Percentiles rank a stretch among this genome's conserved stretches.
Evolutionary conservation across 2,113 vertebrate genomes (phyloP).

Genomic region (Notiomystis cincta): DNA sequence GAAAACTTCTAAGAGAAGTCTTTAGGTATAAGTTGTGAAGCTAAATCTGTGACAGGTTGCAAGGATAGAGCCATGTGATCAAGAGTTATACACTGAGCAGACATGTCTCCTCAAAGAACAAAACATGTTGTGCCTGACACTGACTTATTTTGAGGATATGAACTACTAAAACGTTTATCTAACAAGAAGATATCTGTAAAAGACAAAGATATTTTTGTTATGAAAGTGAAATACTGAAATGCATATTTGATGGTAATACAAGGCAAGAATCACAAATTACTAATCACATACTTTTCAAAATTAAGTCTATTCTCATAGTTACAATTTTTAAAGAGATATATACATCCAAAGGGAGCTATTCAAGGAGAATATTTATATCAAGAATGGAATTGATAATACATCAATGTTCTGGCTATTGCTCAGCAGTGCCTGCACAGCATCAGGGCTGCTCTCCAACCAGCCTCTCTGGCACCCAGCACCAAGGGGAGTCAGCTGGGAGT

Average conservation of each 20-base stretch:
- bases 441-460: accelerated
- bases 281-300: neutral
- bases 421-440: neutral
- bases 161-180: neutral
- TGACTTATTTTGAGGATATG: neutral
- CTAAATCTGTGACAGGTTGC: neutral
- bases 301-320: neutral
- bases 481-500: neutral
- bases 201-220: neutral
- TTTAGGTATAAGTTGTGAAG: neutral
- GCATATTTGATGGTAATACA: neutral
- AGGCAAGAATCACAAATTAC: neutral
- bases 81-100: neutral
- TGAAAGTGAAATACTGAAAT: neutral
- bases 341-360: neutral
- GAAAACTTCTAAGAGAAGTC: neutral
- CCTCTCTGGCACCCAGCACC: accelerated
- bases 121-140: neutral
- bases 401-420: accelerated
- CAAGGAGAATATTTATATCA: neutral
- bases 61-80: neutral
- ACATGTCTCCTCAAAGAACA: neutral
- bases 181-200: neutral
- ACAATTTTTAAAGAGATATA: neutral
- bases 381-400: neutral